phyloP scores from a whole-genome alignment of 2,888 invertebrate species.

The Apodemia duryi region DNA sequence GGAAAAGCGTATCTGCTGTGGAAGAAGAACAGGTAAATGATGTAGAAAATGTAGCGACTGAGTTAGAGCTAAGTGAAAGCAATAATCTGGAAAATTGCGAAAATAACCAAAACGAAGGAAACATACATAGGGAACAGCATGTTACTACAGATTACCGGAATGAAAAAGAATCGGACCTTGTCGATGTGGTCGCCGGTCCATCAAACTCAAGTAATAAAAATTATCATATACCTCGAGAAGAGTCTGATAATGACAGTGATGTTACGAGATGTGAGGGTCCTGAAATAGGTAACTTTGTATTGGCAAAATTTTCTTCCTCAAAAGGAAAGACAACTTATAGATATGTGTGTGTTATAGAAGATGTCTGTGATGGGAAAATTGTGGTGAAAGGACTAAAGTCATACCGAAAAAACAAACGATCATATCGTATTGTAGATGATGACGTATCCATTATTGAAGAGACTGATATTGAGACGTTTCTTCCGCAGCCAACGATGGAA shows the following conservation, averaged over 20 bases:
- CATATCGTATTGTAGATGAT: slow-evolving; percentile 1
- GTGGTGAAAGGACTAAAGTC: slow-evolving; percentile 4
- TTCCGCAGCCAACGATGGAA: slow-evolving; percentile 8
- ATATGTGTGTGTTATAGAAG: background rate
- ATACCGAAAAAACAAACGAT: slow-evolving; percentile 1
- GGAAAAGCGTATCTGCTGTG: slow-evolving; percentile 1
- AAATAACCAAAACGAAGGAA: background rate
- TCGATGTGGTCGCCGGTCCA: slow-evolving; percentile 1
- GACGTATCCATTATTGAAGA: slow-evolving; percentile 7
- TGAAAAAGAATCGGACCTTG: slow-evolving; percentile 4
- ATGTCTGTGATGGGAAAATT: slow-evolving; percentile 1
- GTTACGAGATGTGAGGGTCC: slow-evolving; percentile 5
- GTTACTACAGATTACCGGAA: slow-evolving; percentile 6
- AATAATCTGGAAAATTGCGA: slow-evolving; percentile 2
- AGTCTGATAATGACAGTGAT: slow-evolving; percentile 6
- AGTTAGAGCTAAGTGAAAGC: slow-evolving; percentile 1
- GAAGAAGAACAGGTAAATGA: background rate
- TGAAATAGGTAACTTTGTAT: slow-evolving; percentile 5
- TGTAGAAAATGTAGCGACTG: background rate
- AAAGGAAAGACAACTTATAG: slow-evolving; percentile 1
- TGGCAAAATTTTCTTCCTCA: slow-evolving; percentile 6
- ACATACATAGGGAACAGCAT: background rate
- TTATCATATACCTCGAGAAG: background rate
- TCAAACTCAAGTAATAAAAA: slow-evolving; percentile 5
- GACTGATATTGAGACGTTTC: slow-evolving; percentile 10